Conservation (phyloP, 2,888 invertebrate species). For the Tetragnatha montana region DNA sequence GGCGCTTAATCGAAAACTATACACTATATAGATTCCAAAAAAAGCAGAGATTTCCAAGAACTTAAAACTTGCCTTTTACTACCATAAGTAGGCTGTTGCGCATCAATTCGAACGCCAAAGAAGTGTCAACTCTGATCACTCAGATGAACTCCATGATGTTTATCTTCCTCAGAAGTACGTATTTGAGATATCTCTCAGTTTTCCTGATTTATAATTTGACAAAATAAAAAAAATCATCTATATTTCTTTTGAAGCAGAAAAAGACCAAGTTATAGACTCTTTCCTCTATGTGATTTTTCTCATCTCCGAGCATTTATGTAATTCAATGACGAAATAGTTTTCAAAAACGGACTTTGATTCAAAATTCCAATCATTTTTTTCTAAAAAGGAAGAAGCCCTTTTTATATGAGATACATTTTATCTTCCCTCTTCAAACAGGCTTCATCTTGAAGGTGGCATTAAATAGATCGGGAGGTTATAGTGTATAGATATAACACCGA, state of each 20-base stretch:
- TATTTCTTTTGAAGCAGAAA: not conserved
- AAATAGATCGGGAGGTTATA: not conserved
- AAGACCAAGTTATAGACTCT: not conserved
- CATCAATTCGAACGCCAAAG: not conserved
- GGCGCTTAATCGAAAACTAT: no score
- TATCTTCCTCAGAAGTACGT: not conserved
- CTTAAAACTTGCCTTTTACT: not conserved
- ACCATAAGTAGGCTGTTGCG: not conserved
- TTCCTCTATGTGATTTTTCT: not conserved
- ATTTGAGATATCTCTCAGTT: not conserved
- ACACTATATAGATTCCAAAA: no score
- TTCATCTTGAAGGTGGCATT: not conserved
- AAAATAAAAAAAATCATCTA: no score
- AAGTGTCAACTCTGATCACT: not conserved
- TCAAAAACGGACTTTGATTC: not conserved
- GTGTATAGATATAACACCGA: not conserved
- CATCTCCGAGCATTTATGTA: not conserved
- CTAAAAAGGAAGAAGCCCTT: not conserved
- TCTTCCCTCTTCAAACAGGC: not conserved
- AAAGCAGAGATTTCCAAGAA: not conserved
- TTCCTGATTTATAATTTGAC: not conserved
- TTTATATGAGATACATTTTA: not conserved
- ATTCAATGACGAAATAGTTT: not conserved
- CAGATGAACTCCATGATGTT: not conserved
- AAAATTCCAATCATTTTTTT: constrained; percentile 1